Evolutionary conservation across 2,797 vertebrate genomes (phyloP), one percentile per base, ranked within the genome.

Genomic region (Sus cebifrons): DNA sequence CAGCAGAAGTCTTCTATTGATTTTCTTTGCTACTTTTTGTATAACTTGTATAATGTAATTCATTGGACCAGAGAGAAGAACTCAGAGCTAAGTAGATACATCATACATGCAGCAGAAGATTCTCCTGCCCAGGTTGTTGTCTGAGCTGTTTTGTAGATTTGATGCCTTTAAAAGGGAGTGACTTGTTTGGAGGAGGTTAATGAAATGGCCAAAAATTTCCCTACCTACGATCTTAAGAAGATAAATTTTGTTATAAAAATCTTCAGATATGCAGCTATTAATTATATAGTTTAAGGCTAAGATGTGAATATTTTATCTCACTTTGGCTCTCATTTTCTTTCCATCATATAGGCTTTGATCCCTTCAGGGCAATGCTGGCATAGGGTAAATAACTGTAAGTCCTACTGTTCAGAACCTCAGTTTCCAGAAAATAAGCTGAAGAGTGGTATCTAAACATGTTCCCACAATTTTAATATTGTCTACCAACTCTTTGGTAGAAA

Each of bases 211-310:
- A 29, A 13, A 21, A 40, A 58, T 74, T 89, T 65, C 68, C 64
- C 32, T 25, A 21, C 25, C 0, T 71, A 44, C 87, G 10, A 71
- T 68, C 36, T 87, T 78, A 78, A 64, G 32, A 77, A 68, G 60
- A n/a, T 21, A 17, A 62, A 60, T 74, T 95, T 79, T 86, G 13
- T 82, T 23, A 40, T 71, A 94, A 83, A 83, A 94, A 86, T 58
- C 44, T 88, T 93, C 27, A 60, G 64, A 56, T 27, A 81, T 29
- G 2, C 9, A 58, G 44, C 18, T 3, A 58, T 67, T 68, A 60
- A 77, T 91, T 81, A 73, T 60, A 32, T 49, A 25, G 49, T 27
- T 87, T 64, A 75, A 84, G 81, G 12, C 36, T 84, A 82, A 97
- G 32, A 68, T 49, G n/a, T 91, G 84, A 52, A 60, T 25, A 18